phyloP scores from a whole-genome alignment of 2,113 vertebrate genomes.

The Mohoua ochrocephala region DNA sequence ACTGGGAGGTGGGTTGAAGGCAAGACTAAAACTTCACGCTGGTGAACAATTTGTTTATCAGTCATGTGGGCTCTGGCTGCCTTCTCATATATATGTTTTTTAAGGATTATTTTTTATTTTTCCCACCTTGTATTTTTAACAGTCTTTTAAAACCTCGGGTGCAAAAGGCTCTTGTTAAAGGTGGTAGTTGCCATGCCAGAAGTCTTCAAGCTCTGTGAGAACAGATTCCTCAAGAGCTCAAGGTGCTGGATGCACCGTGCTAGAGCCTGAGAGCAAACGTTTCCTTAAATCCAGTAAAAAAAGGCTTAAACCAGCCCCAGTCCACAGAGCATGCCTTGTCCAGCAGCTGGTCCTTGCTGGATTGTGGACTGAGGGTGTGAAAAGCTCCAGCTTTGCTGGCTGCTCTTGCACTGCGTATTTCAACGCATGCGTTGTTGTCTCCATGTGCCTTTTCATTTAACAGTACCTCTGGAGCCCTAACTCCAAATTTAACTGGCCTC shows the following conservation, averaged over 20 bases:
- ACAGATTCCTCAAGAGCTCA: not conserved
- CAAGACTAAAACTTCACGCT: not conserved
- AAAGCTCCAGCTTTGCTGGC: not conserved
- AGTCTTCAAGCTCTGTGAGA: not conserved
- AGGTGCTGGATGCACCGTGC: not conserved
- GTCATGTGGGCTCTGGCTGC: not conserved
- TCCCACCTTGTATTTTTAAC: not conserved
- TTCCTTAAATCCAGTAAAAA: not conserved
- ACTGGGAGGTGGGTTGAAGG: not conserved
- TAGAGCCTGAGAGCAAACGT: not conserved
- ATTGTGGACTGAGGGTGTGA: not conserved
- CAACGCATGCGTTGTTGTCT: accelerated
- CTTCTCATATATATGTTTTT: not conserved
- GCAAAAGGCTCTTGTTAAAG: not conserved
- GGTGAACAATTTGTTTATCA: not conserved
- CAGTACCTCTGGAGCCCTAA: not conserved
- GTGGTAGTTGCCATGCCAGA: not conserved
- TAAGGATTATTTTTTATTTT: not conserved
- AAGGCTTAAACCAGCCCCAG: not conserved
- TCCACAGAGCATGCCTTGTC: not conserved
- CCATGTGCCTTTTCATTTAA: not conserved
- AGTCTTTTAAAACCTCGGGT: not conserved
- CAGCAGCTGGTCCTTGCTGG: not conserved
- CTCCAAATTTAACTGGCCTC: not conserved
- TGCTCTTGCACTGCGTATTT: not conserved